phyloP scores from a whole-genome alignment of 2,113 vertebrate species.

The Arenaria interpres region DNA sequence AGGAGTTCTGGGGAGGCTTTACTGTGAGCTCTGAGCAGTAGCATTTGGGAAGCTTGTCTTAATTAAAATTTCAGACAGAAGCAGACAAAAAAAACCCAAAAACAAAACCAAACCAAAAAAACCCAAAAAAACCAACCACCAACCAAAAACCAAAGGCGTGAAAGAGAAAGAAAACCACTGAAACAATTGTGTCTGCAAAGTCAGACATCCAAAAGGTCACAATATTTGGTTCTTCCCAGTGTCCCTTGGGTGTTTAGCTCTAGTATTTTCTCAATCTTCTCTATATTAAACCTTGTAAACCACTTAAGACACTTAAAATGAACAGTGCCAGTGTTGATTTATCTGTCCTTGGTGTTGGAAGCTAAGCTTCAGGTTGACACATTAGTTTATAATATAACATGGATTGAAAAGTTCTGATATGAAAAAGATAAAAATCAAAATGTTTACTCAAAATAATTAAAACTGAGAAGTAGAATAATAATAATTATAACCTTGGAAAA shows the following conservation, averaged over 20 bases:
- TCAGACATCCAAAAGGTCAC: constrained; percentile 34
- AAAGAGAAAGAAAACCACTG: not conserved
- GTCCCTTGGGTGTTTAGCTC: constrained; percentile 2
- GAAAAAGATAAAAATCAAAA: not conserved
- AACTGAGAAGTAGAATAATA: not conserved
- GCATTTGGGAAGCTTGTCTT: constrained; percentile 7
- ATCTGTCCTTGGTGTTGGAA: not conserved
- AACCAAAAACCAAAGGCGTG: not conserved
- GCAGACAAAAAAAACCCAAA: not conserved
- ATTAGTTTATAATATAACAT: not conserved
- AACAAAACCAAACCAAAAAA: not conserved
- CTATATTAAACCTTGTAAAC: not conserved
- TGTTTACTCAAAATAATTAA: not conserved
- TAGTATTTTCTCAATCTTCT: not conserved
- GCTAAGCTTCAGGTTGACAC: not conserved
- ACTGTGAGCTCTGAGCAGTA: not conserved
- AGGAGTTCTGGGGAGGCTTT: not conserved
- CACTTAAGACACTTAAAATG: not conserved
- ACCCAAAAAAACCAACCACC: not conserved
- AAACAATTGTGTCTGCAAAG: constrained; percentile 21
- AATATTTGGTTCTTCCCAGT: not conserved
- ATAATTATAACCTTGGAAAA: not conserved
- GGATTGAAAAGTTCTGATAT: not conserved
- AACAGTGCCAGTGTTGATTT: not conserved
- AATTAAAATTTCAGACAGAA: constrained; percentile 33